Conservation (phyloP, 2,113 vertebrate genomes). For the Oncorhynchus gorbuscha region DNA sequence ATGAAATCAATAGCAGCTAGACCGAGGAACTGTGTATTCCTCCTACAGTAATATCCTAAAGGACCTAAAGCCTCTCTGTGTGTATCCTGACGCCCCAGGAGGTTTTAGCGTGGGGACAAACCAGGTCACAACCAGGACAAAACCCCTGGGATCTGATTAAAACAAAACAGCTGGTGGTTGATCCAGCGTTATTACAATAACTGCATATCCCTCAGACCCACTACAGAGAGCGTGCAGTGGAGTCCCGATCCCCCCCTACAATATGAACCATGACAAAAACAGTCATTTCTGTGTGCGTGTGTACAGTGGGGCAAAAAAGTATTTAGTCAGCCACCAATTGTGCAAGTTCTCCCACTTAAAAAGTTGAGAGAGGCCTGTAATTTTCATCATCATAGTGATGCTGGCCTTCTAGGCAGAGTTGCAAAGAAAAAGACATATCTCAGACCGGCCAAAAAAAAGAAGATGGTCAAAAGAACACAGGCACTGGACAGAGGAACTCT, state of each 20-base stretch:
- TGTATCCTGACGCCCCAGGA: slow-evolving; percentile 14
- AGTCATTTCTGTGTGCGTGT: no score
- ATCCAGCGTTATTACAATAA: slow-evolving; percentile 50
- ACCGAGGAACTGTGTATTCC: neutral
- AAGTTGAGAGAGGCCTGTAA: no score
- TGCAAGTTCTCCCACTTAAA: no score
- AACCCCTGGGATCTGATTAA: slow-evolving; percentile 43
- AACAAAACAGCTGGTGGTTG: slow-evolving; percentile 60
- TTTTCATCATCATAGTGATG: no score
- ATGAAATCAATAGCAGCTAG: neutral
- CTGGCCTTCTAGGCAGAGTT: no score
- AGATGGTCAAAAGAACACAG: no score
- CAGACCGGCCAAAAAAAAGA: no score
- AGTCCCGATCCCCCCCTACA: neutral
- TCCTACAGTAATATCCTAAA: slow-evolving; percentile 16
- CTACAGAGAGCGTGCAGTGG: slow-evolving; percentile 17
- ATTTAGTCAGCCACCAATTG: no score
- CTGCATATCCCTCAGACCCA: neutral
- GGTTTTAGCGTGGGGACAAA: slow-evolving; percentile 15
- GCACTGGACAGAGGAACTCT: no score
- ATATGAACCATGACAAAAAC: no score
- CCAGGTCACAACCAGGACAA: slow-evolving; percentile 49
- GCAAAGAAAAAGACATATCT: no score
- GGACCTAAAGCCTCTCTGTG: neutral
- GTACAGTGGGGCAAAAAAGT: no score